Evolutionary conservation across 2,113 vertebrate genomes (phyloP).

Genomic region (Onychorhynchus coronatus): DNA sequence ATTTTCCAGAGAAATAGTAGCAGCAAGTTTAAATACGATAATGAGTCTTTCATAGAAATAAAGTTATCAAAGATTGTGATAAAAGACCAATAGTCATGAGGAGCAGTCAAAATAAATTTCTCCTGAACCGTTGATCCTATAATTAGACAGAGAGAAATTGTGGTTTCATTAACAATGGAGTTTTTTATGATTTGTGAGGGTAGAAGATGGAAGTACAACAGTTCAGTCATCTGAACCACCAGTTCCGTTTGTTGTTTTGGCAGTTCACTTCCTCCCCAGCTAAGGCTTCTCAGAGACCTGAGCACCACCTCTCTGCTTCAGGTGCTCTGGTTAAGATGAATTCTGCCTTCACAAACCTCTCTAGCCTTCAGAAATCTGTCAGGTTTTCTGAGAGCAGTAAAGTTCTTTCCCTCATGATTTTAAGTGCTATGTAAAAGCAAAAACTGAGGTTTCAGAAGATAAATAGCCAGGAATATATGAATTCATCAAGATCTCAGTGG

Average conservation of each 20-base stretch:
- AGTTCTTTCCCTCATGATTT: neutral
- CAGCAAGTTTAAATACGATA: neutral
- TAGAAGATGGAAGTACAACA: neutral
- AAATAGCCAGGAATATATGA: neutral
- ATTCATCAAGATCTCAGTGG: slow-evolving; percentile 25
- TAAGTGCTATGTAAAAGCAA: neutral
- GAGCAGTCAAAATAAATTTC: neutral
- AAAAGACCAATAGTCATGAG: neutral
- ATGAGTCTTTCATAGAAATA: neutral
- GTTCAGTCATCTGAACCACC: neutral
- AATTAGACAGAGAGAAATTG: neutral
- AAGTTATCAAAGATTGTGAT: neutral
- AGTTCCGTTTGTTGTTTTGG: neutral
- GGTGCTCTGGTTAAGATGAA: neutral
- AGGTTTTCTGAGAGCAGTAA: neutral
- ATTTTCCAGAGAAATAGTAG: neutral
- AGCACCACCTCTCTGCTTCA: neutral
- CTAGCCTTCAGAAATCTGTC: neutral
- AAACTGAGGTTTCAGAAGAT: slow-evolving; percentile 2
- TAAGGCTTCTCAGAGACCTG: neutral
- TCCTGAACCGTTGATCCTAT: neutral
- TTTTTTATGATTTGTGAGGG: neutral
- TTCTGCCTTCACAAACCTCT: neutral
- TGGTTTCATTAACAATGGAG: neutral
- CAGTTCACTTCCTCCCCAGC: neutral